Evolutionary conservation across 2,797 vertebrate genomes (phyloP), one percentile per base, ranked within the genome.

Genomic region (Anguilla marmorata): DNA sequence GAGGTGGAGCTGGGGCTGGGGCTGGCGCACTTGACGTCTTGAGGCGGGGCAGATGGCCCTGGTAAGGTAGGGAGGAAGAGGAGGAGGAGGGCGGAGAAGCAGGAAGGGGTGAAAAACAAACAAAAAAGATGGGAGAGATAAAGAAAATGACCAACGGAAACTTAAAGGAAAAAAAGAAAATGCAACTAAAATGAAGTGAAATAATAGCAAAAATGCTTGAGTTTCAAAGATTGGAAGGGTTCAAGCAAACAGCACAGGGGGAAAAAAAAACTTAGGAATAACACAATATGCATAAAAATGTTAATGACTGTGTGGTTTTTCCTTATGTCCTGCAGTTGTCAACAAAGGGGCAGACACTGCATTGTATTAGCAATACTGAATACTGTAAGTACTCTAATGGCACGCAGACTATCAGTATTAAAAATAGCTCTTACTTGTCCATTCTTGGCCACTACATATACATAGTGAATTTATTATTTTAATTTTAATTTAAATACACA

Each of bases 31-130:
- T 97, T 97, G 94, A 98, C 96, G 88, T 97, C 97, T 94, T 96
- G 96, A 93, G 98, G 98, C 94, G 98, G 96, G 94, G 97, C 97
- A 50, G 97, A 97, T 96, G 97, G 98, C 95, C 97, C 98, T 98
- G 97, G 87, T 95, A 95, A 94, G 95, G 95, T 91, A 93, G 93
- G 92, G 94, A 91, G 93, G 90, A 90, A 89, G 82, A 87, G 88
- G 89, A 56, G 85, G 90, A 50, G 63, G 87, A 84, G 87, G 84
- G 89, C 88, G 92, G 56, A 48, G 90, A 93, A 21, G 60, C 91
- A 93, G 93, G 92, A 93, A 95, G 95, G 95, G 94, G 92, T 93
- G 94, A 95, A 95, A 94, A 94, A 94, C 92, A 95, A 94, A 93
- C 91, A 91, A 94, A 96, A 96, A 95, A 91, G 94, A 93, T 90